A percentile compares a stretch with the other conserved stretches of the same genome.
phyloP scores from a whole-genome alignment of 2,888 invertebrate genomes.

The Polydrusus cervinus region DNA sequence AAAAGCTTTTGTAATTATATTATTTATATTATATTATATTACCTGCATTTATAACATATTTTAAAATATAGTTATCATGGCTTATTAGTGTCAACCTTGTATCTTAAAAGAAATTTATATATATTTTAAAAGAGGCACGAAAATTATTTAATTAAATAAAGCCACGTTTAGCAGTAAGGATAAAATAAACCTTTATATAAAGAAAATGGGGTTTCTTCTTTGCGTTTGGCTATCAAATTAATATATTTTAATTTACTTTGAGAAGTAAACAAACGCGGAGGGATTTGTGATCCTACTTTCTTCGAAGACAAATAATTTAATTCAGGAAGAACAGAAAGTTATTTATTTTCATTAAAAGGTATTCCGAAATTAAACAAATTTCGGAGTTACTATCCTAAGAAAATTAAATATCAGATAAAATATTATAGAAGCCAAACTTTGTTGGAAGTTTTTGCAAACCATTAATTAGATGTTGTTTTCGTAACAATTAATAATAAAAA shows the following conservation, averaged over 20 bases:
- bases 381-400: neutral
- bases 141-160: slow-evolving; percentile 11
- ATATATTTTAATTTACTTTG: slow-evolving; percentile 40
- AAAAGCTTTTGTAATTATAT: too few species aligned
- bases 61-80: too few species aligned
- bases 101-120: neutral
- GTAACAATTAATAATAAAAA: neutral
- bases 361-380: slow-evolving; percentile 35
- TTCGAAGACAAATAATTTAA: slow-evolving; percentile 47
- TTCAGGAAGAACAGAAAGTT: slow-evolving; percentile 38
- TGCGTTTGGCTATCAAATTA: slow-evolving; percentile 33
- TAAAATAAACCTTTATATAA: neutral
- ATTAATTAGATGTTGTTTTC: neutral
- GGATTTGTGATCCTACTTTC: slow-evolving; percentile 39
- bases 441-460: neutral
- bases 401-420: slow-evolving; percentile 16
- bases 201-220: slow-evolving; percentile 19
- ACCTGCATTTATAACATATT: too few species aligned
- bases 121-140: neutral
- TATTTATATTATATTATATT: too few species aligned
- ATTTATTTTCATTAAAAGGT: slow-evolving; percentile 47
- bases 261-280: slow-evolving; percentile 25
- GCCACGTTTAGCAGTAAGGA: neutral
- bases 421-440: slow-evolving; percentile 1
- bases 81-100: too few species aligned